phyloP scores from a whole-genome alignment of 2,797 vertebrate genomes.

The Pseudocheirus occidentalis region DNA sequence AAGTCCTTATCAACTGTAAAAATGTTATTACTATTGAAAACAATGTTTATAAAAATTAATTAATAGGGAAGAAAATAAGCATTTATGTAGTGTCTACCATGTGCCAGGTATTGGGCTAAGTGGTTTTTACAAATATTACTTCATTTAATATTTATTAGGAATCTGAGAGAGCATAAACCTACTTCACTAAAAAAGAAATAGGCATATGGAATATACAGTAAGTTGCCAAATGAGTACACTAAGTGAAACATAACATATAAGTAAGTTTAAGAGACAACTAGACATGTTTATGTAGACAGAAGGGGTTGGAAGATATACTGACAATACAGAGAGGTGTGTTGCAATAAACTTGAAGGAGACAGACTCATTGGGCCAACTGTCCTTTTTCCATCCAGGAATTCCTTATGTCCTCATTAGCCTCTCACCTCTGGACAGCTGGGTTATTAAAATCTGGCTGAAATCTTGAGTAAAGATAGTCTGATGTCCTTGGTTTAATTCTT shows the following conservation, averaged over 20 bases:
- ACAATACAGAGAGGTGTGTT: slow-evolving; percentile 81
- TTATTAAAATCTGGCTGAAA: slow-evolving; percentile 79
- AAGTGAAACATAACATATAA: slow-evolving; percentile 78
- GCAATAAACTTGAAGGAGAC: slow-evolving; percentile 82
- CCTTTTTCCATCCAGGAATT: slow-evolving; percentile 82
- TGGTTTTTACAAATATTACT: neutral
- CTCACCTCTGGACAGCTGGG: slow-evolving; percentile 82
- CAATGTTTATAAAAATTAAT: slow-evolving; percentile 20
- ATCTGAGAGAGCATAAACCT: slow-evolving; percentile 44
- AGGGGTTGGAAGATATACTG: slow-evolving; percentile 76
- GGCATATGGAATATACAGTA: slow-evolving; percentile 66
- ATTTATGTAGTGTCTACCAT: neutral
- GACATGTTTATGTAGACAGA: slow-evolving; percentile 83
- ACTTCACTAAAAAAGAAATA: slow-evolving; percentile 57
- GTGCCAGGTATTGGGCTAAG: neutral
- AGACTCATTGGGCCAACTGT: slow-evolving; percentile 79
- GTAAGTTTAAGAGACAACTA: slow-evolving; percentile 80
- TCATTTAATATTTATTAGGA: slow-evolving; percentile 39
- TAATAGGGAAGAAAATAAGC: neutral
- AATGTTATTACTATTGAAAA: slow-evolving; percentile 38
- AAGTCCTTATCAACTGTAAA: slow-evolving; percentile 35
- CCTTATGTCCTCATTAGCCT: slow-evolving; percentile 82
- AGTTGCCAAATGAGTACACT: slow-evolving; percentile 78
- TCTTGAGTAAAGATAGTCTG: slow-evolving; percentile 79
- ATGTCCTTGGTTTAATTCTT: slow-evolving; percentile 75